Evolutionary conservation across 2,113 vertebrate genomes (phyloP), one percentile per base, ranked within the genome.

Genomic region (Notarius lentiginosus): DNA sequence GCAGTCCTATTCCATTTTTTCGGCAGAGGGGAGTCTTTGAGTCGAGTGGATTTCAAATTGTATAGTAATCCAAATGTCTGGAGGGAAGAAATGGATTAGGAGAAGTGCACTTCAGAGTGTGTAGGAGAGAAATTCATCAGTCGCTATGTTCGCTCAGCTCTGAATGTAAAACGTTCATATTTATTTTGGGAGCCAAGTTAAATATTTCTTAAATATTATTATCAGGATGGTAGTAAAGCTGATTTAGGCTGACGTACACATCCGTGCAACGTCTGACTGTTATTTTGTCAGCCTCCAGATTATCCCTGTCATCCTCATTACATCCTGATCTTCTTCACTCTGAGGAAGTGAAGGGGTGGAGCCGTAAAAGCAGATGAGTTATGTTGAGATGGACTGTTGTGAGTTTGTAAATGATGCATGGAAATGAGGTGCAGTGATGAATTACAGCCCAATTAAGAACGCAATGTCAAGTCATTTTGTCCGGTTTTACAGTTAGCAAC

Each of bases 351-450:
- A 80, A 80, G 27, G 27, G 27, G 55, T 20, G 27, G 55, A 80
- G 77, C 77, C 27, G 11, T 80, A 80, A 80, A 80, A 34, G 55
- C 17, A 10, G 55, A 80, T 34, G 77, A 80, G n/a, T 80, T 60
- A 60, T 80, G 77, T 34, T 11, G 27, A 60, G 77, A 30, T 34
- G 53, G n/a, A 34, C 15, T 41, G 27, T 51, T 53, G 10, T n/a
- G 24, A 77, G 73, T 76, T 79, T 15, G 34, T 79, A 79, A 79
- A 79, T 20, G 27, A 60, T 80, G 53, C n/a, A 58, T 60, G 27
- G 17, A 80, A 80, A 80, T 41, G 55, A 80, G 55, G n/a, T 7
- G 1, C 1, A 53, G 49, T 8, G 12, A 49, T 53, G 73, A 53
- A 15, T 53, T 53, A 53, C 49, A 2, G 73, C 73, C 53, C 73